Conservation (phyloP, 2,797 vertebrate genomes). For the Thaleichthys pacificus region DNA sequence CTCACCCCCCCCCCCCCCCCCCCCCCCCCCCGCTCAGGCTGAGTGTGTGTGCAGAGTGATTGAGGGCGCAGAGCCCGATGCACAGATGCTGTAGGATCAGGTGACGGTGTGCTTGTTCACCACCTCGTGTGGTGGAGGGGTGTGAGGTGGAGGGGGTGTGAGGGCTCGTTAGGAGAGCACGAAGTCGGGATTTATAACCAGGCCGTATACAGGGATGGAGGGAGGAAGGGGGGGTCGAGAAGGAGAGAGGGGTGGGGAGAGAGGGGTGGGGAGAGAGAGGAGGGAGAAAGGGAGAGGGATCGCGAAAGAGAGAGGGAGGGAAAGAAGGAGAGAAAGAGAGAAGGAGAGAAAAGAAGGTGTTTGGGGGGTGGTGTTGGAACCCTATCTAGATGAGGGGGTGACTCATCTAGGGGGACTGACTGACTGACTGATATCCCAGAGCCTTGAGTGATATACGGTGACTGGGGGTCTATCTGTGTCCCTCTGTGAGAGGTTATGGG, state of each 20-base stretch:
- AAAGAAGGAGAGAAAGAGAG: constrained; percentile 47
- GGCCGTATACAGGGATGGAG: constrained; percentile 38
- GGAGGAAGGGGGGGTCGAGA: neutral
- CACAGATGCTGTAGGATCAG: constrained; percentile 75
- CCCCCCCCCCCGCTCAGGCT: constrained; percentile 4
- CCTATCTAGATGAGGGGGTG: too few relatives aligned
- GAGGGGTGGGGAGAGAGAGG: constrained; percentile 35
- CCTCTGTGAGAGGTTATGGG: neutral
- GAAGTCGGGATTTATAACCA: constrained; percentile 50
- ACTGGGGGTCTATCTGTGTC: too few relatives aligned
- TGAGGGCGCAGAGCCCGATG: constrained; percentile 59
- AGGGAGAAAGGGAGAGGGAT: constrained; percentile 39
- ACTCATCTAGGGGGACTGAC: too few relatives aligned
- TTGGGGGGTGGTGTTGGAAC: neutral
- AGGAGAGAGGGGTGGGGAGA: constrained; percentile 28
- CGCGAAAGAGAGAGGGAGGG: constrained; percentile 42
- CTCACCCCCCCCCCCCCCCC: neutral
- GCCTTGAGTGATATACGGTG: too few relatives aligned
- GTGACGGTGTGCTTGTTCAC: constrained; percentile 72
- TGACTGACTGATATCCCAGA: too few relatives aligned
- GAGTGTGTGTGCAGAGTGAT: constrained; percentile 58
- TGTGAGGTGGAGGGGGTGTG: constrained; percentile 49
- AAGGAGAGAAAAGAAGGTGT: constrained; percentile 17
- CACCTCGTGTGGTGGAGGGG: constrained; percentile 64
- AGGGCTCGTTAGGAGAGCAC: constrained; percentile 67